A percentile compares a stretch with the other conserved stretches of the same genome.
Conservation (phyloP, 2,113 vertebrate genomes). For the Syngnathus floridae region DNA sequence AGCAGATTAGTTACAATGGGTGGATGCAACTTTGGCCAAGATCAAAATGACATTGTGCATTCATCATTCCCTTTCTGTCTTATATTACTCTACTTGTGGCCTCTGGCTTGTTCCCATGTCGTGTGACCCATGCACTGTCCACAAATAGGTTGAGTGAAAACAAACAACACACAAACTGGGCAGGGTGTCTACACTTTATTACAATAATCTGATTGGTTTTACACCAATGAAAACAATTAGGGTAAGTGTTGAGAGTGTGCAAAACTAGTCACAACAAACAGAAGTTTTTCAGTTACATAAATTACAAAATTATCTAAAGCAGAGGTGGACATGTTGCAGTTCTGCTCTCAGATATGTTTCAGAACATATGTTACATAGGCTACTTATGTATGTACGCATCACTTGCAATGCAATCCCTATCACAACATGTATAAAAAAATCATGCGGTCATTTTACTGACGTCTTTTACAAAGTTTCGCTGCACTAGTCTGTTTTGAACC, state of each 20-base stretch:
- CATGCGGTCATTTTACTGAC: neutral
- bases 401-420: neutral
- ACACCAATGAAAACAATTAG: slow-evolving; percentile 38
- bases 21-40: no score
- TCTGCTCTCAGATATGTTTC: neutral
- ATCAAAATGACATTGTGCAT: slow-evolving; percentile 5
- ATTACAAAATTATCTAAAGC: neutral
- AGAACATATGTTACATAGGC: neutral
- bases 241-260: slow-evolving; percentile 26
- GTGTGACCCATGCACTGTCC: slow-evolving; percentile 40
- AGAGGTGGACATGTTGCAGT: neutral
- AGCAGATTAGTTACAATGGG: no score
- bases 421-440: neutral
- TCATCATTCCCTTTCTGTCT: slow-evolving; percentile 20
- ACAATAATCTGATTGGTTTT: slow-evolving; percentile 45
- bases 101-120: slow-evolving; percentile 29
- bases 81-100: slow-evolving; percentile 6
- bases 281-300: neutral
- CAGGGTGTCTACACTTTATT: slow-evolving; percentile 37
- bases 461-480: neutral
- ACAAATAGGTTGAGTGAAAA: slow-evolving; percentile 53
- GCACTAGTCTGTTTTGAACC: neutral
- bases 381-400: neutral
- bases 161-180: slow-evolving; percentile 30
- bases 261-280: slow-evolving; percentile 16